phyloP scores from a whole-genome alignment of 2,888 invertebrate species.

The Pteria penguin region DNA sequence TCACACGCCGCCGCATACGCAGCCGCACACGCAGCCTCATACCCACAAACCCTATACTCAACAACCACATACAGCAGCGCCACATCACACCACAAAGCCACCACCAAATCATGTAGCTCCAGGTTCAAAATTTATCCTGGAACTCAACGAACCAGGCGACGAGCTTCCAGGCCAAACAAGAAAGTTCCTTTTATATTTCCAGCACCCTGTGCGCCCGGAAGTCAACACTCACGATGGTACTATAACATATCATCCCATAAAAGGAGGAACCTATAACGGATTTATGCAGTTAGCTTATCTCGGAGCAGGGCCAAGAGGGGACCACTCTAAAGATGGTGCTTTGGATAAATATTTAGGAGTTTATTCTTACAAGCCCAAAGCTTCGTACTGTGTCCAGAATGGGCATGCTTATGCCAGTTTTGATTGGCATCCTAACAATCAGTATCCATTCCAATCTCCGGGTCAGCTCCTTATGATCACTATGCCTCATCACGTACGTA shows the following conservation, averaged over 20 bases:
- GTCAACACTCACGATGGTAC: conserved; percentile 45
- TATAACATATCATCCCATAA: conserved; percentile 55
- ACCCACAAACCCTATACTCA: not conserved
- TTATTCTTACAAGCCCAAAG: conserved; percentile 63
- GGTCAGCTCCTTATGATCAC: conserved; percentile 62
- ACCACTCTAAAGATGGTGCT: conserved; percentile 51
- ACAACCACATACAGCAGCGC: not conserved
- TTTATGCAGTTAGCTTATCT: conserved; percentile 65
- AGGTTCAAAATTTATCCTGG: conserved; percentile 63
- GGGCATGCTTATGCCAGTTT: conserved; percentile 58
- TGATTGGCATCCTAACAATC: conserved; percentile 63
- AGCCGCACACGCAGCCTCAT: not conserved
- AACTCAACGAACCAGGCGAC: conserved; percentile 66
- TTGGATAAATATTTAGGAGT: conserved; percentile 59
- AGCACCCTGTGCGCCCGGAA: conserved; percentile 52
- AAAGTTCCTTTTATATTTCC: conserved; percentile 66
- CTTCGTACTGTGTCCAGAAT: conserved; percentile 62
- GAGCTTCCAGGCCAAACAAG: conserved; percentile 61
- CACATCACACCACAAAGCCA: conserved; percentile 10
- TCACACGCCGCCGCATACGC: not conserved
- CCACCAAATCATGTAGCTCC: conserved; percentile 21
- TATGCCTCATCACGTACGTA: conserved; percentile 69
- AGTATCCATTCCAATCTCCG: conserved; percentile 41
- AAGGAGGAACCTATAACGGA: conserved; percentile 62
- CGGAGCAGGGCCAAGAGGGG: conserved; percentile 61